These are phyloP conservation scores for Sciurus niger DNA, from an alignment of 2,113 vertebrate genomes.

Conservation along the genomic window DNA sequence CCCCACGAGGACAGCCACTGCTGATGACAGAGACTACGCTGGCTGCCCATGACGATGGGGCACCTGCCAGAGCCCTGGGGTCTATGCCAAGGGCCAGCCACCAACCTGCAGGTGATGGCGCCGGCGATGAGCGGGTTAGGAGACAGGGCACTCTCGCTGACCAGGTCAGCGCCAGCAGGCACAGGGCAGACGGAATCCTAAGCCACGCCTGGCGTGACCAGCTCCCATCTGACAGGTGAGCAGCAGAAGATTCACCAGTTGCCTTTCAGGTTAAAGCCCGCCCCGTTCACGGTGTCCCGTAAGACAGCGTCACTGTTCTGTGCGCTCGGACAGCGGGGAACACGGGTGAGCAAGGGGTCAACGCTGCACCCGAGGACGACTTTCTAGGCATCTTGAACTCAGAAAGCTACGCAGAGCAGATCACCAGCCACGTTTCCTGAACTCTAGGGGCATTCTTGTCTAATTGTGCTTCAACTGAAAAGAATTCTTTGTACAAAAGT, in stretches of 20 bases:
- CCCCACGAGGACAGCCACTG: neutral
- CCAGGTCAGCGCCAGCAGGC: neutral
- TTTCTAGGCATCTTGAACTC: neutral
- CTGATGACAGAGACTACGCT: neutral
- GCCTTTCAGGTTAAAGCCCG: constrained; percentile 32
- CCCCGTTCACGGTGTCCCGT: constrained; percentile 32
- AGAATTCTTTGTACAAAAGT: neutral
- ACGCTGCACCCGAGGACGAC: neutral
- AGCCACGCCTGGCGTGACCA: neutral
- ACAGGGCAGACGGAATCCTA: neutral
- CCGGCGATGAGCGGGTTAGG: neutral
- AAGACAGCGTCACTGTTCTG: constrained; percentile 56
- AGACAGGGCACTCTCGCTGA: neutral
- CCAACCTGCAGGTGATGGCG: neutral
- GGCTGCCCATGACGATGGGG: neutral
- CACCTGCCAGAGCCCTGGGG: neutral
- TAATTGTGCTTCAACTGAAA: neutral
- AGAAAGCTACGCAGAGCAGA: neutral
- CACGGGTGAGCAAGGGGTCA: neutral
- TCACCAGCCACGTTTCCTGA: neutral
- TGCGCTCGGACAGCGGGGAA: constrained; percentile 4
- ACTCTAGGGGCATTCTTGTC: neutral
- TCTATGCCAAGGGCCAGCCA: no score
- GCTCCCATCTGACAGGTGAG: neutral
- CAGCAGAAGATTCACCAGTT: neutral